phyloP scores from a whole-genome alignment of 2,888 invertebrate species.

The Disparrhopalites patrizii region DNA sequence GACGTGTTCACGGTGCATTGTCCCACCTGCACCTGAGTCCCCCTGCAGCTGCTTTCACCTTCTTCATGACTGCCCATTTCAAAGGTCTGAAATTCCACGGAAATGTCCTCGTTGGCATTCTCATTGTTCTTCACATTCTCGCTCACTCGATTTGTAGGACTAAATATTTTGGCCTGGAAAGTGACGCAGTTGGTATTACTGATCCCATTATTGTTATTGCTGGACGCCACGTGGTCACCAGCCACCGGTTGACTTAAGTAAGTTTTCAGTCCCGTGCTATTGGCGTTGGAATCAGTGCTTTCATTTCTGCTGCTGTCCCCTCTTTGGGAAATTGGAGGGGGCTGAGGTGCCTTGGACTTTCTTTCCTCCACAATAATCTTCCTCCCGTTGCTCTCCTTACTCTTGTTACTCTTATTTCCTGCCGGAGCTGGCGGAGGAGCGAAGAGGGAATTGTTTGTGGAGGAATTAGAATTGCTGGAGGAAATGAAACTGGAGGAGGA shows the following conservation, averaged over 20 bases:
- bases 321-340: neutral
- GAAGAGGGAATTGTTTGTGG: neutral
- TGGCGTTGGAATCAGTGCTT: neutral
- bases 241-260: neutral
- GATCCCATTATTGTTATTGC: neutral
- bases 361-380: neutral
- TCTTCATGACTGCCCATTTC: neutral
- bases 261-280: slow-evolving; percentile 20
- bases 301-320: neutral
- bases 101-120: neutral
- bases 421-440: neutral
- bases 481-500: too few species aligned
- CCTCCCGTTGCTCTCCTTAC: neutral
- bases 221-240: neutral
- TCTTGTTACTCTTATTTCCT: neutral
- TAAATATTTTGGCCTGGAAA: neutral
- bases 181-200: neutral
- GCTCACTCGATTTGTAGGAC: neutral
- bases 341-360: neutral
- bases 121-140: neutral
- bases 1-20: too few species aligned
- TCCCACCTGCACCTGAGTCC: too few species aligned
- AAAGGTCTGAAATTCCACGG: too few species aligned
- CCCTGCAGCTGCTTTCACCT: too few species aligned
- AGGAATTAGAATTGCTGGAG: neutral